Conservation (phyloP, 2,888 invertebrate genomes). For the Pachliopta kotzebuea region DNA sequence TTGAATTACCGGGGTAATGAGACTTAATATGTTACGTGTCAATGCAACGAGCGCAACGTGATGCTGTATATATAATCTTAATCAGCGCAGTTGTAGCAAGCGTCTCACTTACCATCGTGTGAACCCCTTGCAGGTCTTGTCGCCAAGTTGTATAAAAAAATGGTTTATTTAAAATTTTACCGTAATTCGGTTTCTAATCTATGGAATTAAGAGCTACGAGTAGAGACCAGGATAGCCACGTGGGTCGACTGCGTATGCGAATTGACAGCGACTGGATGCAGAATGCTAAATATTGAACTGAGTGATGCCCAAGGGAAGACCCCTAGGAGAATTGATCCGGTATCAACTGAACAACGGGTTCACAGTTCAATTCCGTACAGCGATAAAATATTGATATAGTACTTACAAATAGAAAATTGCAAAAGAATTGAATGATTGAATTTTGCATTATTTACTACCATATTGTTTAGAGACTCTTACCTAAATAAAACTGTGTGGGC, state of each 20-base stretch:
- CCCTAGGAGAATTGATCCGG: background rate
- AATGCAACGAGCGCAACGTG: too few species aligned
- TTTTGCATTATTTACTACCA: too few species aligned
- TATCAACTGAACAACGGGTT: background rate
- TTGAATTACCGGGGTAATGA: too few species aligned
- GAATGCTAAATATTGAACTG: slow-evolving; percentile 2
- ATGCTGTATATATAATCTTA: too few species aligned
- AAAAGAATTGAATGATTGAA: background rate
- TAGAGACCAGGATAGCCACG: background rate
- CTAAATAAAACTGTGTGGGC: too few species aligned
- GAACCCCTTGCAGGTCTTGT: too few species aligned
- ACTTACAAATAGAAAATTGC: background rate
- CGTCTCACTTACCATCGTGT: too few species aligned
- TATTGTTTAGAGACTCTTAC: too few species aligned
- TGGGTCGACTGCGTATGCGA: background rate
- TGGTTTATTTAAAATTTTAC: background rate
- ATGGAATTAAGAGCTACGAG: background rate
- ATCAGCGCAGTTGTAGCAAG: too few species aligned
- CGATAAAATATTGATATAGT: background rate
- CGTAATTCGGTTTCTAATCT: background rate
- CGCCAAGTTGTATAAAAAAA: background rate
- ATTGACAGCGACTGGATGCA: background rate
- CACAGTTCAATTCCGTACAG: background rate
- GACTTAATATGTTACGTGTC: too few species aligned
- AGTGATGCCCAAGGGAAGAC: background rate